These are phyloP conservation scores for Bettongia penicillata DNA, from an alignment of 2,113 vertebrate species.

Conservation along the genomic window DNA sequence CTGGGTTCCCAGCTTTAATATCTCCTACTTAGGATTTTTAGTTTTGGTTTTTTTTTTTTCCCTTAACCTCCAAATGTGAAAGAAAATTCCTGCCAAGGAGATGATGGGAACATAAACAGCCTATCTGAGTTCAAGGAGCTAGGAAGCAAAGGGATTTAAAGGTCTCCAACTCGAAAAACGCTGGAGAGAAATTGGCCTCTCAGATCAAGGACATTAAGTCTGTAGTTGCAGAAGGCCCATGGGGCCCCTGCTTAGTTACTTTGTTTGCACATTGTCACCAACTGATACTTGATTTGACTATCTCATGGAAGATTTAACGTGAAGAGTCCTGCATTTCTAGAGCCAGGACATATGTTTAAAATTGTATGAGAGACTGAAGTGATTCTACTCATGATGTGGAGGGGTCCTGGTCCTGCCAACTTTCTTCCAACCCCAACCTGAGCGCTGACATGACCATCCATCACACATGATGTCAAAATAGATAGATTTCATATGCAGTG, in stretches of 20 bases:
- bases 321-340: neutral
- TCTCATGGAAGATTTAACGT: neutral
- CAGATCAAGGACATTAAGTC: conserved; percentile 52
- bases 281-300: conserved; percentile 36
- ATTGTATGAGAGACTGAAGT: conserved; percentile 35
- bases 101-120: conserved; percentile 39
- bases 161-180: conserved; percentile 39
- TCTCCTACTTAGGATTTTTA: conserved; percentile 59
- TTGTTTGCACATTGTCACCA: conserved; percentile 18
- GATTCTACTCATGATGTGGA: conserved; percentile 15
- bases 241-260: neutral
- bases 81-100: conserved; percentile 49
- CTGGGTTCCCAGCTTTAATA: conserved; percentile 47
- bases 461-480: neutral
- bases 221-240: neutral
- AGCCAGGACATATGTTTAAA: conserved; percentile 29
- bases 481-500: neutral
- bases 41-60: conserved; percentile 37
- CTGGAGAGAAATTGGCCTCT: conserved; percentile 17
- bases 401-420: neutral
- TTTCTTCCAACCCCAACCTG: neutral
- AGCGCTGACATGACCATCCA: conserved; percentile 1
- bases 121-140: conserved; percentile 37
- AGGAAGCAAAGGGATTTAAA: conserved; percentile 55
- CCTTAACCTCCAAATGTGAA: conserved; percentile 64